phyloP scores from a whole-genome alignment of 2,797 vertebrate genomes.

The Zenarchopterus dispar region DNA sequence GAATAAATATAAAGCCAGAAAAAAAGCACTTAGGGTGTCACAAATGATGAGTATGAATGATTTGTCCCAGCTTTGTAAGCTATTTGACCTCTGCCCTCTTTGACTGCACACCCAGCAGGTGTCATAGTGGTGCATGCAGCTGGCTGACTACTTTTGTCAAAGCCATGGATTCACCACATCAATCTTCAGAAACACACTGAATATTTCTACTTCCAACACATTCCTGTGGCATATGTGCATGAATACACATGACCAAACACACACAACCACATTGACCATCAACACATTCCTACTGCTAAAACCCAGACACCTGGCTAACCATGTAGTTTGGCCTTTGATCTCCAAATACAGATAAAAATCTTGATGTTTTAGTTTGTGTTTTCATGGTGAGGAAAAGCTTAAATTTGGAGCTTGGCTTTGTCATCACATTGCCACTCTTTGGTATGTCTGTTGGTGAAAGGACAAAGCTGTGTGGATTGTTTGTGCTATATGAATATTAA shows the following conservation, averaged over 20 bases:
- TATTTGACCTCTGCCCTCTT: constrained; percentile 64
- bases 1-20: not conserved
- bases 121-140: constrained; percentile 38
- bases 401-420: constrained; percentile 21
- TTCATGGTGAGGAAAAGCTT: not conserved
- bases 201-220: constrained; percentile 52
- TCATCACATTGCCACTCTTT: constrained; percentile 19
- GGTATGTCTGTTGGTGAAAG: constrained; percentile 5
- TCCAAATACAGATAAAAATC: constrained; percentile 16
- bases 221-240: constrained; percentile 46
- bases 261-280: constrained; percentile 45
- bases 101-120: constrained; percentile 55
- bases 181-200: constrained; percentile 38
- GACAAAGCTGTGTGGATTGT: not conserved
- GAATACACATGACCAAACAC: constrained; percentile 44
- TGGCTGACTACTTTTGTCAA: constrained; percentile 55
- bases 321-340: constrained; percentile 57
- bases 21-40: not conserved
- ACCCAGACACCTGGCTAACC: constrained; percentile 68
- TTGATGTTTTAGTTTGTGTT: constrained; percentile 32
- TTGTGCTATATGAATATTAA: not conserved
- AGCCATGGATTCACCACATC: constrained; percentile 55
- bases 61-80: constrained; percentile 47
- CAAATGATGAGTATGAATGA: constrained; percentile 1
- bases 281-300: constrained; percentile 38